Conservation (phyloP, 2,797 vertebrate species). For the Apogon hyalosoma region DNA sequence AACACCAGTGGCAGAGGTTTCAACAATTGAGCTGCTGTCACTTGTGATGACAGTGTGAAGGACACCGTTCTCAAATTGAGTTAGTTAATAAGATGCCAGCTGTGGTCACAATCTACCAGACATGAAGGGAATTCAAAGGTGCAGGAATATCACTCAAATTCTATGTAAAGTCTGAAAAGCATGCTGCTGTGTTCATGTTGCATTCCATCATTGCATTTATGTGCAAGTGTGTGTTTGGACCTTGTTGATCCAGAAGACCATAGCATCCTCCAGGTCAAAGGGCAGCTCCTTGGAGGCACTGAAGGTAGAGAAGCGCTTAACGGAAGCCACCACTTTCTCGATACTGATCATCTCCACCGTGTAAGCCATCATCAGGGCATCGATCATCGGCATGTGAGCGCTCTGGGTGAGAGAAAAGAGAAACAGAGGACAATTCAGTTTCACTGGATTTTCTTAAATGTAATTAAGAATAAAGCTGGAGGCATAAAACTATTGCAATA, state of each 20-base stretch:
- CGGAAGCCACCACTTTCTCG: slow-evolving; percentile 96
- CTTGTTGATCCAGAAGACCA: slow-evolving; percentile 99
- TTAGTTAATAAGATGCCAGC: not conserved
- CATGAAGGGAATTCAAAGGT: not conserved
- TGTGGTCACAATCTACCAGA: not conserved
- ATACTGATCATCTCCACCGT: slow-evolving; percentile 99
- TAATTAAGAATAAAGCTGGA: slow-evolving; percentile 19
- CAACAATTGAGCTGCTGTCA: slow-evolving; percentile 12
- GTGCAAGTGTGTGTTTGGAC: slow-evolving; percentile 66
- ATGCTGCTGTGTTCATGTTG: not conserved
- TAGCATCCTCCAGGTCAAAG: slow-evolving; percentile 97
- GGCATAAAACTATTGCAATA: not conserved
- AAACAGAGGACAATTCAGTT: slow-evolving; percentile 26
- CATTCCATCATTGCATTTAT: not conserved
- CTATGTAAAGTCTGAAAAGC: not conserved
- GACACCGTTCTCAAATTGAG: not conserved
- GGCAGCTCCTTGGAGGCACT: slow-evolving; percentile 98
- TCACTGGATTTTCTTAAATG: slow-evolving; percentile 1
- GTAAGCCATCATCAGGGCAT: slow-evolving; percentile 98
- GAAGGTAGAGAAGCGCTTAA: slow-evolving; percentile 97
- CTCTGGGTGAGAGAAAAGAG: slow-evolving; percentile 80
- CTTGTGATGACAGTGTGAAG: not conserved
- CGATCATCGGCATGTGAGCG: slow-evolving; percentile 97
- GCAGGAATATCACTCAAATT: not conserved
- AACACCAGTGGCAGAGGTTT: not conserved